These are phyloP conservation scores for Cerastis leucographa DNA, from an alignment of 2,888 invertebrate species.

Conservation along the genomic window DNA sequence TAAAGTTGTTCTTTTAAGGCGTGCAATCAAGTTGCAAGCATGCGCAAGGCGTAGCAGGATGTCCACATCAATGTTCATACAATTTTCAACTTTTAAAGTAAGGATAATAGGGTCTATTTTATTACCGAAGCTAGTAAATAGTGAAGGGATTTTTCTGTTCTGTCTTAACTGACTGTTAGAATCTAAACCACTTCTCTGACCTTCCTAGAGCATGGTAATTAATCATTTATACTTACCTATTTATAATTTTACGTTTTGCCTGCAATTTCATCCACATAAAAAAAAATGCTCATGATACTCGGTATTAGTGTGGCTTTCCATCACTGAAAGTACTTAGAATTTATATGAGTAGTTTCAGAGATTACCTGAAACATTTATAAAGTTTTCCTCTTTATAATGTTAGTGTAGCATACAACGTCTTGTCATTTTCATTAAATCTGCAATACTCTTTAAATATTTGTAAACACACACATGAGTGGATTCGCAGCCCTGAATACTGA, in stretches of 20 bases:
- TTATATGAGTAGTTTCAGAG: neutral
- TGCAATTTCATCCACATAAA: no score
- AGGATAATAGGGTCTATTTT: neutral
- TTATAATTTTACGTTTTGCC: no score
- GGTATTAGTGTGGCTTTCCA: no score
- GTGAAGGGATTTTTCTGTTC: neutral
- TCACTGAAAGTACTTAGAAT: no score
- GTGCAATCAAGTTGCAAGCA: no score
- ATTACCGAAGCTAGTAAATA: neutral
- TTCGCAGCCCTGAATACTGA: neutral
- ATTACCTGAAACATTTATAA: neutral
- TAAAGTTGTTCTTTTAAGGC: no score
- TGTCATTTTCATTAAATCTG: neutral
- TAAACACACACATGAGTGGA: neutral
- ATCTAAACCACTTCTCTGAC: neutral
- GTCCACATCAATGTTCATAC: no score
- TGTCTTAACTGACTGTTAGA: neutral
- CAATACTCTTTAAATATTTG: neutral
- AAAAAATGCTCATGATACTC: no score
- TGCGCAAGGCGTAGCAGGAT: neutral
- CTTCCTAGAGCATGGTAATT: neutral
- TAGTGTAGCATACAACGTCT: neutral
- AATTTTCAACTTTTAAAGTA: neutral
- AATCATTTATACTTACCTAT: no score
- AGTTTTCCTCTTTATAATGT: neutral